Percentiles rank a stretch among this genome's conserved stretches.
These are phyloP conservation scores for Cossypha dichroa DNA, from an alignment of 2,797 vertebrate species.

Conservation along the genomic window DNA sequence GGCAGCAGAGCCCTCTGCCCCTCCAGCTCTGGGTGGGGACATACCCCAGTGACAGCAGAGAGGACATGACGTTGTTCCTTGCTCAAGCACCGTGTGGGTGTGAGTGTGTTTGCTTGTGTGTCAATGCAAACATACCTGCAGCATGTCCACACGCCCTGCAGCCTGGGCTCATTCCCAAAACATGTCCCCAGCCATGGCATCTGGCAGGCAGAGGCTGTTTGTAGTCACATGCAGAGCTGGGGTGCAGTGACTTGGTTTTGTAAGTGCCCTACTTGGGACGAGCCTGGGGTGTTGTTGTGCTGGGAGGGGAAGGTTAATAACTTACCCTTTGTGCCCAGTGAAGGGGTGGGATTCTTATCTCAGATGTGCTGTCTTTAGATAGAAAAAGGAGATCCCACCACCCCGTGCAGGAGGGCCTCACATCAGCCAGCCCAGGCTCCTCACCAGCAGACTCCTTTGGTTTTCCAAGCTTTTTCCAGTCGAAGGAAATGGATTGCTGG, in stretches of 20 bases:
- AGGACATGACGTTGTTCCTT: not conserved
- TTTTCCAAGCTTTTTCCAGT: not conserved
- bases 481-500: not conserved
- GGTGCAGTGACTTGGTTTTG: not conserved
- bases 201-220: not conserved
- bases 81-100: not conserved
- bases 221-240: not conserved
- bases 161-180: not conserved
- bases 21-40: not conserved
- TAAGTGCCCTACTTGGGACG: not conserved
- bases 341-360: not conserved
- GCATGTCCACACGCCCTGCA: not conserved
- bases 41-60: fast-evolving
- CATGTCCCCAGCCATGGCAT: not conserved
- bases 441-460: not conserved
- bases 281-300: not conserved
- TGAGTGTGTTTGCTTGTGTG: not conserved
- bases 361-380: not conserved
- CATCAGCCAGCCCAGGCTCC: not conserved
- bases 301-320: not conserved
- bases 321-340: not conserved
- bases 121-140: not conserved
- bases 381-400: not conserved
- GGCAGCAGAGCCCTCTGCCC: not conserved
- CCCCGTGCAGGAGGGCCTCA: fast-evolving